Conservation (phyloP, 1,140 invertebrate genomes). For the Zaprionus gabonicus region DNA sequence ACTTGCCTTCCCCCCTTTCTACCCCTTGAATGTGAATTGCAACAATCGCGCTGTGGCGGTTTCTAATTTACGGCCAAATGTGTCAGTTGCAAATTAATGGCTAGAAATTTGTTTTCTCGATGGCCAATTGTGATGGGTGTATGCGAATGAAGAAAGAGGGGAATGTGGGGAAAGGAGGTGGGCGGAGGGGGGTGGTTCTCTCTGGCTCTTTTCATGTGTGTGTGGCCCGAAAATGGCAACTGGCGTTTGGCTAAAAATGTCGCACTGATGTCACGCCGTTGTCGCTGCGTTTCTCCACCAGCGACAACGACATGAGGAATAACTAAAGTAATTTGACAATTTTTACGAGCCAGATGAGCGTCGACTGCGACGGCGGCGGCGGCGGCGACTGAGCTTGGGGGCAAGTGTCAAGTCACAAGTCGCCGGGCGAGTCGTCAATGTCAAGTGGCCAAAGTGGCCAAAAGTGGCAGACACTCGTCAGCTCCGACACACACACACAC, state of each 20-base stretch:
- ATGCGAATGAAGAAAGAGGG: too few species aligned
- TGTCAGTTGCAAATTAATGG: constrained; percentile 75
- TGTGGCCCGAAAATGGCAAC: constrained; percentile 39
- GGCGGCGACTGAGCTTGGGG: constrained; percentile 16
- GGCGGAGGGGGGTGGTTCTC: background rate
- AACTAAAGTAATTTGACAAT: constrained; percentile 15
- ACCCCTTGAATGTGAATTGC: constrained; percentile 1
- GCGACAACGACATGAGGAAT: constrained; percentile 1
- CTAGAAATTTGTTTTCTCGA: constrained; percentile 62
- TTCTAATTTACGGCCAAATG: constrained; percentile 44
- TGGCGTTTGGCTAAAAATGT: constrained; percentile 53
- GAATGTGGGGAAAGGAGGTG: too few species aligned
- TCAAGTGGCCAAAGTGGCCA: constrained; percentile 58
- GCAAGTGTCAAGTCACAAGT: constrained; percentile 65
- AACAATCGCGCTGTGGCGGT: constrained; percentile 12
- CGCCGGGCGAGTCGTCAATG: constrained; percentile 51
- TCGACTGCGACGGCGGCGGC: constrained; percentile 7
- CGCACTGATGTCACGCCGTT: constrained; percentile 65
- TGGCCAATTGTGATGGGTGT: constrained; percentile 39
- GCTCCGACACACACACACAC: background rate
- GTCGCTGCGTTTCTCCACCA: constrained; percentile 15
- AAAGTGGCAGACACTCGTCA: constrained; percentile 48
- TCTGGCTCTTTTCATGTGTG: background rate
- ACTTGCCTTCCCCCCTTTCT: too few species aligned
- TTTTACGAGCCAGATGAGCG: constrained; percentile 43